phyloP scores from a whole-genome alignment of 2,113 vertebrate genomes.

The Chlorodrepanis virens region DNA sequence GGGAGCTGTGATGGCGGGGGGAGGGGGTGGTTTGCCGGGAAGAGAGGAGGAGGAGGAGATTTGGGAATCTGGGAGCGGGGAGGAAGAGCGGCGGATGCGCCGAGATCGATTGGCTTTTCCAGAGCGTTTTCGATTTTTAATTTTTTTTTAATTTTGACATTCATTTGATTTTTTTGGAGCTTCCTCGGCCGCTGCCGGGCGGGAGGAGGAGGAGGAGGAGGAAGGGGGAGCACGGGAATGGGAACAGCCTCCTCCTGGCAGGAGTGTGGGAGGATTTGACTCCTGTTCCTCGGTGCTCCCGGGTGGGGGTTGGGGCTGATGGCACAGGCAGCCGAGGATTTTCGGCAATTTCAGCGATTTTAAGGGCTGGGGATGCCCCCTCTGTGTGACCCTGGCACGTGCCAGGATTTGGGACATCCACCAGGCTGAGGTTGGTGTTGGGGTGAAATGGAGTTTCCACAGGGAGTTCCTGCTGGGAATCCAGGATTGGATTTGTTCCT shows the following conservation, averaged over 20 bases:
- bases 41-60: background rate
- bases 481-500: background rate
- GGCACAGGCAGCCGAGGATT: background rate
- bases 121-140: background rate
- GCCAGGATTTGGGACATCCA: background rate
- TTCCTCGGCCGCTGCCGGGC: background rate
- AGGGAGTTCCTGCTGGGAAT: background rate
- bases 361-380: background rate
- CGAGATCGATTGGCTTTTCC: background rate
- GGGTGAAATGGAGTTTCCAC: fast-evolving
- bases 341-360: background rate
- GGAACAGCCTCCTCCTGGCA: background rate
- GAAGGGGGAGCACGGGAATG: background rate
- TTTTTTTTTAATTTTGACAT: background rate
- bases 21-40: background rate
- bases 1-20: background rate
- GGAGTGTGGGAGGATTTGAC: constrained; percentile 37
- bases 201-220: background rate
- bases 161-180: background rate
- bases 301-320: background rate
- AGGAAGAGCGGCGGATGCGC: background rate
- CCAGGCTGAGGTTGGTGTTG: background rate
- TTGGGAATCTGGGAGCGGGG: background rate
- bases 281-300: background rate
- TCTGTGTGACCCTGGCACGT: background rate